Evolutionary conservation across 2,797 vertebrate genomes (phyloP).

Genomic region (Crenichthys baileyi): DNA sequence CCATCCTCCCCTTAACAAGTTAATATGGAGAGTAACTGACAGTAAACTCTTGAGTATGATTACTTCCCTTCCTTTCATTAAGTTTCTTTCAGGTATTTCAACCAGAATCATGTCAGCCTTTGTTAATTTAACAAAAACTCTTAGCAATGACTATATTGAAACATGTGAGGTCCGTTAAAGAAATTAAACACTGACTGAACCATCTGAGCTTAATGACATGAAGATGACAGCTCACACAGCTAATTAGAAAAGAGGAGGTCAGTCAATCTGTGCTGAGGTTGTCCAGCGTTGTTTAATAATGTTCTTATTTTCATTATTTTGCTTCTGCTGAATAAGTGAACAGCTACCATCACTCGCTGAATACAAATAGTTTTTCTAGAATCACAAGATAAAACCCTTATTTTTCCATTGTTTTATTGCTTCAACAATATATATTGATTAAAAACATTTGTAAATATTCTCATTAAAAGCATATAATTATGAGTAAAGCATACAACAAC

Average conservation of each 20-base stretch:
- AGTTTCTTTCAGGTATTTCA: constrained; percentile 8
- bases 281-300: constrained; percentile 32
- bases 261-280: constrained; percentile 27
- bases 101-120: constrained; percentile 19
- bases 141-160: constrained; percentile 15
- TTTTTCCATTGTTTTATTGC: neutral
- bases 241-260: constrained; percentile 35
- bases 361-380: constrained; percentile 27
- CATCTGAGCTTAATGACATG: constrained; percentile 15
- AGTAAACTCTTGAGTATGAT: constrained; percentile 39
- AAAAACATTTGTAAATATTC: neutral
- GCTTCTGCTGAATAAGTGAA: constrained; percentile 46
- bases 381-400: constrained; percentile 16
- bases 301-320: constrained; percentile 31
- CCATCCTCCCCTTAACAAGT: constrained; percentile 42
- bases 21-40: constrained; percentile 36
- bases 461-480: neutral
- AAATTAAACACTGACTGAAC: constrained; percentile 28
- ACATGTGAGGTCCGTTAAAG: constrained; percentile 21
- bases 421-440: neutral
- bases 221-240: constrained; percentile 28
- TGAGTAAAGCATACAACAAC: neutral
- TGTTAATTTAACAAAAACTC: constrained; percentile 16
- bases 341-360: constrained; percentile 38
- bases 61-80: constrained; percentile 16